These are phyloP conservation scores for Syngnathus typhle DNA, from an alignment of 2,113 vertebrate species.

Conservation along the genomic window DNA sequence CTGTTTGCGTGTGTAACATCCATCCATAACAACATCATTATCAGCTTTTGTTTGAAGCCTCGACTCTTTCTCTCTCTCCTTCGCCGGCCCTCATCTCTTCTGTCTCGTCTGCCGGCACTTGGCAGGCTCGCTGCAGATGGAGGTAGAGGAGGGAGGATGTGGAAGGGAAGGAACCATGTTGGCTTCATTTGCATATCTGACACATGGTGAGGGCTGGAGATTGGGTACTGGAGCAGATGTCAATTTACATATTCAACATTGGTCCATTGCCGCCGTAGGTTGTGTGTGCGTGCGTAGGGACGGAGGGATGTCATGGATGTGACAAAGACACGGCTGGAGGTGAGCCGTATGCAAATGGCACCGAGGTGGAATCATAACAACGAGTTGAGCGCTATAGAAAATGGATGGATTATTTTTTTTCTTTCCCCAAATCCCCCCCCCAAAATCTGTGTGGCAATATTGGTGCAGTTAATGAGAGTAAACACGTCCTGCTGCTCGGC, in stretches of 20 bases:
- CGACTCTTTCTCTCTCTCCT: background rate
- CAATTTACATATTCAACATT: conserved; percentile 73
- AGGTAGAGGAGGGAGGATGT: conserved; percentile 43
- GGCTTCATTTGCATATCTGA: conserved; percentile 72
- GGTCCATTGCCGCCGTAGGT: conserved; percentile 41
- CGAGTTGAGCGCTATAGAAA: background rate
- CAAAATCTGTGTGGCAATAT: conserved; percentile 51
- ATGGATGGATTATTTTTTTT: conserved; percentile 26
- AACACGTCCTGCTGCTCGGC: conserved; percentile 44
- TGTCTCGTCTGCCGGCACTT: conserved; percentile 61
- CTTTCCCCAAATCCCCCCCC: conserved; percentile 42
- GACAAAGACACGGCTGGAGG: conserved; percentile 45
- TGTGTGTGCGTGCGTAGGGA: conserved; percentile 23
- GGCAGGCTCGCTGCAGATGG: conserved; percentile 53
- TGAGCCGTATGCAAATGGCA: conserved; percentile 35
- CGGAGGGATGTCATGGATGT: conserved; percentile 35
- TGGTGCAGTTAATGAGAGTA: conserved; percentile 65
- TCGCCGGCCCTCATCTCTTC: conserved; percentile 5
- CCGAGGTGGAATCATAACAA: conserved; percentile 8
- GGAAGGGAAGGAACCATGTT: conserved; percentile 49
- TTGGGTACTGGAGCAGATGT: conserved; percentile 74
- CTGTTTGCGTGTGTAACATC: conserved; percentile 63
- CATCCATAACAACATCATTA: conserved; percentile 71
- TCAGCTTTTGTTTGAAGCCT: conserved; percentile 63
- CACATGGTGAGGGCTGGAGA: conserved; percentile 69